Base-by-base conservation (phyloP, 1,140 invertebrate genomes). In the Octopus sinensis region DNA sequence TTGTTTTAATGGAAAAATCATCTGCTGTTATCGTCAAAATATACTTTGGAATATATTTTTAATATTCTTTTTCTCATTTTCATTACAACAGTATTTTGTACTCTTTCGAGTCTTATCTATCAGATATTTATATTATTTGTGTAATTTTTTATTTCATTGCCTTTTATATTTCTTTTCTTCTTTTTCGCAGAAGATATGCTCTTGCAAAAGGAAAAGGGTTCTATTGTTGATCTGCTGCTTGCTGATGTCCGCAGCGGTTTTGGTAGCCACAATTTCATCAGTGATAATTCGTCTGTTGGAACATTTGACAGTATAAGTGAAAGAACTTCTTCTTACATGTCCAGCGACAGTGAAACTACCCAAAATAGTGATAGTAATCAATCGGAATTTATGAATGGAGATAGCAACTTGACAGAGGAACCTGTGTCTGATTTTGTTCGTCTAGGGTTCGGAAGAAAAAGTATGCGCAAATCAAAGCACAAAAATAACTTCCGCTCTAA, bases 201-300 rank as follows among this genome's bases (percentile, higher is more conserved):
- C 30, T 43, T 43, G 30, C 54, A 13, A 12, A 68, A 79, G 79
- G n/a, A 85, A 17, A 83, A 87, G 23, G 86, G 83, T 30, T 87
- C 85, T 56, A 88, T 89, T 52, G 86, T 89, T 5, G 88, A 89
- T 76, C 84, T 87, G 85, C 81, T 89, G 51, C 80, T 88, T 52
- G 88, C 88, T 43, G 88, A 89, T 76, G 87, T 89, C 53, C 78
- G 88, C 52, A 88, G 85, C 78, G 88, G 88, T 53, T 89, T 88
- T 79, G 84, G 84, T 10, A 87, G 84, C 75, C 80, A 83, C 53
- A 88, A 87, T 53, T 86, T 85, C 80, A 84, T 81, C 6, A 87
- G 89, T 13, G 86, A 84, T 30, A 88, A 82, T 71, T 89, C 89
- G 82, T 87, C 86, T 17, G 85, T 89, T 4, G 1, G 30, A 43